Evolutionary conservation across 2,113 vertebrate species (phyloP).

Genomic region (Solea senegalensis): DNA sequence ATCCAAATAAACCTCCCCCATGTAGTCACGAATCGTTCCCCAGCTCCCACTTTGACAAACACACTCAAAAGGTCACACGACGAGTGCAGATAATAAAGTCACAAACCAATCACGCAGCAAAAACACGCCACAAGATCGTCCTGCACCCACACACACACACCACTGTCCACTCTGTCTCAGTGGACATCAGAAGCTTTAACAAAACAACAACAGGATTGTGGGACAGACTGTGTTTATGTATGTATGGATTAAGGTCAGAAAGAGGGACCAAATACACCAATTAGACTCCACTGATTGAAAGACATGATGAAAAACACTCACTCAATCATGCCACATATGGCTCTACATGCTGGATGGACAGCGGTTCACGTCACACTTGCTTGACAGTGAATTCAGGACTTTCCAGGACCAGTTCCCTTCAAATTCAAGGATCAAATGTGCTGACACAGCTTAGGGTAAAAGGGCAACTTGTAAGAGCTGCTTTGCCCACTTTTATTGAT

Average conservation of each 20-base stretch:
- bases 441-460: too few species aligned
- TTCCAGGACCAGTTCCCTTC: too few species aligned
- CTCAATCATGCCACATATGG: neutral
- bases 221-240: conserved; percentile 21
- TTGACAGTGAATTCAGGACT: too few species aligned
- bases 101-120: conserved; percentile 43
- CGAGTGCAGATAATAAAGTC: conserved; percentile 32
- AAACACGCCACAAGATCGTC: conserved; percentile 26
- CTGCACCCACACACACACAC: neutral
- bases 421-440: too few species aligned
- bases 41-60: neutral
- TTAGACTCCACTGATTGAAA: neutral
- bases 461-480: too few species aligned
- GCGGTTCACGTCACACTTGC: too few species aligned
- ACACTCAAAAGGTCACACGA: conserved; percentile 15
- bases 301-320: neutral
- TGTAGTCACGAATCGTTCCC: conserved; percentile 1
- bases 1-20: conserved; percentile 33
- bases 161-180: neutral
- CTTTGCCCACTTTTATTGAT: too few species aligned
- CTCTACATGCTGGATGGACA: conserved; percentile 4
- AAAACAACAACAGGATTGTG: too few species aligned
- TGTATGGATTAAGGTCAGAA: conserved; percentile 58
- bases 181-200: neutral
- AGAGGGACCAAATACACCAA: neutral